Evolutionary conservation across 2,113 vertebrate species (phyloP).

Genomic region (Grus americana): DNA sequence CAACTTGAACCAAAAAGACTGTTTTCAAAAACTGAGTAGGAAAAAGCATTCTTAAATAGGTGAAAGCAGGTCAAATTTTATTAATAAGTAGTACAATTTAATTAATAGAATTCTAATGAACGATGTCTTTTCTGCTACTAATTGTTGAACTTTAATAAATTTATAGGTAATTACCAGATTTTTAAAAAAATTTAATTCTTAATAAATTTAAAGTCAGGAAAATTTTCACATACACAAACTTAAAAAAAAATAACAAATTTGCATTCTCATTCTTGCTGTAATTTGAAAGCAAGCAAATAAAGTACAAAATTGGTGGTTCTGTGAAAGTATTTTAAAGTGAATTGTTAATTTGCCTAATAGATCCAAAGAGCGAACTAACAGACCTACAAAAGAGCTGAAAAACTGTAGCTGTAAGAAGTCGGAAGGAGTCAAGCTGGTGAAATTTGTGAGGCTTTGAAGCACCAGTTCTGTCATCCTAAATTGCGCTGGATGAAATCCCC

Average conservation of each 20-base stretch:
- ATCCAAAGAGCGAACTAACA: not conserved
- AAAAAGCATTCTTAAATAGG: not conserved
- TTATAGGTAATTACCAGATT: not conserved
- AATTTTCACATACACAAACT: not conserved
- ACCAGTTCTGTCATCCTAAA: not conserved
- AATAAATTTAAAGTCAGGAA: not conserved
- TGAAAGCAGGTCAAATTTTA: not conserved
- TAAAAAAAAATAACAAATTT: not conserved
- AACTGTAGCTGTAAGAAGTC: not conserved
- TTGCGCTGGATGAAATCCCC: not conserved
- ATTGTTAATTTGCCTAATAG: not conserved
- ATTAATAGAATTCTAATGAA: conserved; percentile 26
- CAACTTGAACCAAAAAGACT: not conserved
- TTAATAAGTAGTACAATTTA: conserved; percentile 1
- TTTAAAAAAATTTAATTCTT: not conserved
- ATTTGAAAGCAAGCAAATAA: not conserved
- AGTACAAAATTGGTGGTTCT: not conserved
- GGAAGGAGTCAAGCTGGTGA: not conserved
- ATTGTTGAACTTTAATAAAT: not conserved
- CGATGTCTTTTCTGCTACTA: not conserved
- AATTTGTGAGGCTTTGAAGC: not conserved
- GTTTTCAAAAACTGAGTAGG: not conserved
- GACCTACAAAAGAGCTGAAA: not conserved
- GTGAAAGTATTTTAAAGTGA: not conserved
- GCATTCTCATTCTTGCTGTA: not conserved